These are phyloP conservation scores for Clepsis dumicolana DNA, from an alignment of 2,888 invertebrate genomes.

Conservation along the genomic window DNA sequence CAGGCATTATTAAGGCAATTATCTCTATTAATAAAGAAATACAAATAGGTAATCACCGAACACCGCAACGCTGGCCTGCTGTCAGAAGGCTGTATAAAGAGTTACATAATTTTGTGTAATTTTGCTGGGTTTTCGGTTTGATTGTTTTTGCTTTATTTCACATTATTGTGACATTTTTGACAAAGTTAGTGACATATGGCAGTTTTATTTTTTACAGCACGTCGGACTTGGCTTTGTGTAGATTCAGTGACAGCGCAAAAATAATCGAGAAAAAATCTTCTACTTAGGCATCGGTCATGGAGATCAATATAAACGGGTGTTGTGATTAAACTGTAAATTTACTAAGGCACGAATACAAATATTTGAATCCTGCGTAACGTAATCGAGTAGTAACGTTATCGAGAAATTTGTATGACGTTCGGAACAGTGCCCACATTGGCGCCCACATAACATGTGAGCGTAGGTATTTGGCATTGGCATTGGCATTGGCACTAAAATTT, in stretches of 20 bases:
- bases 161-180: background rate
- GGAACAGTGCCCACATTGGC: too few relatives aligned
- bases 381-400: too few relatives aligned
- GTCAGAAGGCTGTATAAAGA: background rate
- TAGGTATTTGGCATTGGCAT: too few relatives aligned
- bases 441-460: too few relatives aligned
- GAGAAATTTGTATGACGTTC: too few relatives aligned
- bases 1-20: too few relatives aligned
- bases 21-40: background rate
- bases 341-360: too few relatives aligned
- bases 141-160: too few relatives aligned
- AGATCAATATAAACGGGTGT: conserved; percentile 6
- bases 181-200: background rate
- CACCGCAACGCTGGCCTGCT: background rate
- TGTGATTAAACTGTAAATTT: conserved; percentile 12
- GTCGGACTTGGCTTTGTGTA: background rate
- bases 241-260: background rate
- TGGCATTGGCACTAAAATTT: too few relatives aligned
- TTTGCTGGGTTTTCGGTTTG: background rate
- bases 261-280: background rate
- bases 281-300: too few relatives aligned
- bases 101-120: background rate
- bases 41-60: background rate
- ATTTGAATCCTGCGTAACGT: too few relatives aligned
- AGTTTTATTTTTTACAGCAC: conserved; percentile 1